Evolutionary conservation across 2,888 invertebrate genomes (phyloP).

Genomic region (Dryocosmus kuriphilus): DNA sequence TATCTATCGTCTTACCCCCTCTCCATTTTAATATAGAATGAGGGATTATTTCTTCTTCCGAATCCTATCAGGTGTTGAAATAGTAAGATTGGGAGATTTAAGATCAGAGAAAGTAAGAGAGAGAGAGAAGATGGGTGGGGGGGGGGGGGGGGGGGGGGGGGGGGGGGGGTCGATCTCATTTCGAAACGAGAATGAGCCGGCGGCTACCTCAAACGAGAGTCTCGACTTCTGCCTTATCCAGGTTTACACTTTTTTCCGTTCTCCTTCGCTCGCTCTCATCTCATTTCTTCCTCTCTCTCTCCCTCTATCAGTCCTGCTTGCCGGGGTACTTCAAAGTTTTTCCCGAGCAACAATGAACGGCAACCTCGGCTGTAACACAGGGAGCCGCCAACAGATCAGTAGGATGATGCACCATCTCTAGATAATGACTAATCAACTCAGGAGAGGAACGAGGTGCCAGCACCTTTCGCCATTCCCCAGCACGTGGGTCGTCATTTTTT

Average conservation of each 20-base stretch:
- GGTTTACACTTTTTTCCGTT: constrained; percentile 56
- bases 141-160: no score
- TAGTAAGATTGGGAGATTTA: constrained; percentile 25
- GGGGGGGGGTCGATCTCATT: constrained; percentile 70
- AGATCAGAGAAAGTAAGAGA: constrained; percentile 44
- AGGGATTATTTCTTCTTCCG: neutral
- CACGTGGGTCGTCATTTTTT: constrained; percentile 56
- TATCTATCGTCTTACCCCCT: no score
- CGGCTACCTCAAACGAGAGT: constrained; percentile 76
- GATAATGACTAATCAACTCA: constrained; percentile 68
- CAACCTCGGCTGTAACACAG: constrained; percentile 62
- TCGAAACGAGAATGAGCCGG: constrained; percentile 76
- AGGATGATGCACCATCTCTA: constrained; percentile 65
- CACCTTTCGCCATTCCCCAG: constrained; percentile 54
- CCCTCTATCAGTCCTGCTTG: constrained; percentile 45
- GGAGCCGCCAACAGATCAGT: constrained; percentile 59
- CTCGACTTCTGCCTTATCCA: constrained; percentile 54
- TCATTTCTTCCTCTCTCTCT: constrained; percentile 52
- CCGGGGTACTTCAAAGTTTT: constrained; percentile 64
- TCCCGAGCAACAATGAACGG: constrained; percentile 66
- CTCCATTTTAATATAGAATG: no score
- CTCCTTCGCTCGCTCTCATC: constrained; percentile 54
- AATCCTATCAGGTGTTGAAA: constrained; percentile 46
- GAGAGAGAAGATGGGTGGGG: constrained; percentile 54
- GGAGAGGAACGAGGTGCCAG: constrained; percentile 52